Conservation (phyloP, 2,888 invertebrate genomes). For the Apodemia zela region DNA sequence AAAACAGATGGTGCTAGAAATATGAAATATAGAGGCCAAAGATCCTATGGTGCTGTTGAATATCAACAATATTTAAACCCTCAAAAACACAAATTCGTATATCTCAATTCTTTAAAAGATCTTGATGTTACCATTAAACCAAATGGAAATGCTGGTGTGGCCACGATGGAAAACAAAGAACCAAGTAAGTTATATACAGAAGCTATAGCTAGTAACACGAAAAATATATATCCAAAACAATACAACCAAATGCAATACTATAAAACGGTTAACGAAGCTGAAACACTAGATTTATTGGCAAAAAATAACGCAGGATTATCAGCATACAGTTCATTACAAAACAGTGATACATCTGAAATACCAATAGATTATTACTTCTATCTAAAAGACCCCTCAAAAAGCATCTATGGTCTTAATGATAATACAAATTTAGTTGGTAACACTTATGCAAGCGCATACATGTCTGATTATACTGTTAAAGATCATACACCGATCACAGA, state of each 20-base stretch:
- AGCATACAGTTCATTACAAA: constrained; percentile 7
- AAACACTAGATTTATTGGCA: constrained; percentile 65
- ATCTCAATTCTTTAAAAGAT: constrained; percentile 50
- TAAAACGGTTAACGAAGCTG: constrained; percentile 58
- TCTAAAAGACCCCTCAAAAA: constrained; percentile 47
- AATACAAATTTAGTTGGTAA: constrained; percentile 42
- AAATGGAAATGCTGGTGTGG: constrained; percentile 54
- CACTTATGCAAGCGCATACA: constrained; percentile 47
- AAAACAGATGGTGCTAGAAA: constrained; percentile 45
- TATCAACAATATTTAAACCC: constrained; percentile 49
- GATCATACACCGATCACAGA: constrained; percentile 71
- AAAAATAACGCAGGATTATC: constrained; percentile 40
- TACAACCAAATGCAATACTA: constrained; percentile 54
- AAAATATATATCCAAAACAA: constrained; percentile 56
- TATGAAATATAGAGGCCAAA: constrained; percentile 60
- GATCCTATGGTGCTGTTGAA: constrained; percentile 60
- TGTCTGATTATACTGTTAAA: constrained; percentile 38
- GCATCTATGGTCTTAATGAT: constrained; percentile 41
- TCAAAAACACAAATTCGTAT: constrained; percentile 47
- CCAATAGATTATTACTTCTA: constrained; percentile 64
- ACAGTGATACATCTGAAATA: constrained; percentile 38
- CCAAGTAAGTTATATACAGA: constrained; percentile 46
- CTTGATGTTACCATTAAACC: constrained; percentile 68
- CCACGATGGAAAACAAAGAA: constrained; percentile 35
- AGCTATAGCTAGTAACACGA: constrained; percentile 49